Evolutionary conservation across 2,113 vertebrate genomes (phyloP).

Genomic region (Odobenus rosmarus): DNA sequence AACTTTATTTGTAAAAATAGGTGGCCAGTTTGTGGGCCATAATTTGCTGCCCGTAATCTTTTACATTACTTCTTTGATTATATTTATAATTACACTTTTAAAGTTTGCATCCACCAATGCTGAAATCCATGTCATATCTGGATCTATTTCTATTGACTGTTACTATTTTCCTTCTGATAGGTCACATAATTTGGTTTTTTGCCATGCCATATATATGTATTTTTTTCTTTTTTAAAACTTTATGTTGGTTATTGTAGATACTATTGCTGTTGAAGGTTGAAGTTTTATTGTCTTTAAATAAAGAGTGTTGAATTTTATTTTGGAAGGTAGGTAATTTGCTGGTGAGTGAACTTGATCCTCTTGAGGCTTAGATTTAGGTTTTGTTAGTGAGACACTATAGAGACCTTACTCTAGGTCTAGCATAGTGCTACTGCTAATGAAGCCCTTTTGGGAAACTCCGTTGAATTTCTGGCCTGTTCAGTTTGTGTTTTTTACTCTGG

Average conservation of each 20-base stretch:
- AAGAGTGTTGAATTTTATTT: neutral
- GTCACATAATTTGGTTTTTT: neutral
- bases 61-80: neutral
- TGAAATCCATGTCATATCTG: neutral
- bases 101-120: neutral
- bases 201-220: neutral
- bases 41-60: neutral
- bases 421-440: neutral
- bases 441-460: neutral
- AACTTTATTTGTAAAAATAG: neutral
- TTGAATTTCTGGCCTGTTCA: rapidly evolving
- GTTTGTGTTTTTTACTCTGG: neutral
- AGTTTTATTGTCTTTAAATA: neutral
- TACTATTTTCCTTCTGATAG: neutral
- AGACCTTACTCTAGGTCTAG: neutral
- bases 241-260: neutral
- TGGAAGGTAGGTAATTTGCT: neutral
- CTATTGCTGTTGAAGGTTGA: neutral
- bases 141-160: neutral
- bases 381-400: neutral
- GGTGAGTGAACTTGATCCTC: neutral
- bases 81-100: neutral
- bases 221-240: neutral
- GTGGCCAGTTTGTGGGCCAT: neutral
- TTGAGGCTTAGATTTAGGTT: neutral